Conservation (phyloP, 2,113 vertebrate genomes). For the Chlorocebus sabaeus region DNA sequence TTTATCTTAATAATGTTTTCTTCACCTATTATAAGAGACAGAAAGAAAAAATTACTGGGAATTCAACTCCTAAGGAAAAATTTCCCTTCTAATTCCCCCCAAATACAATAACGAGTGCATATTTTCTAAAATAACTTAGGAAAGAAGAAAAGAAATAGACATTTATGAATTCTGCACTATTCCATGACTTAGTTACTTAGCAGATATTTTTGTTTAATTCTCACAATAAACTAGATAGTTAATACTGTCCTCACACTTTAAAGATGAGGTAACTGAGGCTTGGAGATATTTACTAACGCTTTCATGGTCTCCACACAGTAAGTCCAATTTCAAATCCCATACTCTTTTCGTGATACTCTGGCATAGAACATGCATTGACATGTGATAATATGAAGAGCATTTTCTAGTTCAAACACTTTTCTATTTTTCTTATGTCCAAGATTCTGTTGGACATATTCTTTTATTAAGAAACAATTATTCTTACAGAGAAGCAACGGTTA, state of each 20-base stretch:
- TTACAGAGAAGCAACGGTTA: background rate
- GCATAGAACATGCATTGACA: background rate
- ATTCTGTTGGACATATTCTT: background rate
- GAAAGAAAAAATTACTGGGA: background rate
- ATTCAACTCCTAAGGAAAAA: background rate
- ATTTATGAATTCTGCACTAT: background rate
- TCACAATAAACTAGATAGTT: background rate
- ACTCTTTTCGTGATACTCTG: background rate
- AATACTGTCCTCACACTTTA: background rate
- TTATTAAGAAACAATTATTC: background rate
- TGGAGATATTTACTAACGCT: background rate
- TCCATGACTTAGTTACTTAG: background rate
- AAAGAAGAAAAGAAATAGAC: background rate
- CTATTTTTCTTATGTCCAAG: background rate
- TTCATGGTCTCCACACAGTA: background rate
- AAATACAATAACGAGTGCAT: background rate
- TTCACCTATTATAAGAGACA: background rate
- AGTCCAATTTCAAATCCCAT: background rate
- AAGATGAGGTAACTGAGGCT: background rate
- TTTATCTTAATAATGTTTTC: constrained; percentile 41
- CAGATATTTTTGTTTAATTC: background rate
- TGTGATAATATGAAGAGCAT: background rate
- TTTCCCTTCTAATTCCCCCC: background rate
- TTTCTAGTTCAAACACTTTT: background rate
- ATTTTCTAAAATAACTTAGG: constrained; percentile 40